A percentile compares a stretch with the other conserved stretches of the same genome.
Conservation (phyloP, 1,140 invertebrate species). For the Heterodera schachtii region DNA sequence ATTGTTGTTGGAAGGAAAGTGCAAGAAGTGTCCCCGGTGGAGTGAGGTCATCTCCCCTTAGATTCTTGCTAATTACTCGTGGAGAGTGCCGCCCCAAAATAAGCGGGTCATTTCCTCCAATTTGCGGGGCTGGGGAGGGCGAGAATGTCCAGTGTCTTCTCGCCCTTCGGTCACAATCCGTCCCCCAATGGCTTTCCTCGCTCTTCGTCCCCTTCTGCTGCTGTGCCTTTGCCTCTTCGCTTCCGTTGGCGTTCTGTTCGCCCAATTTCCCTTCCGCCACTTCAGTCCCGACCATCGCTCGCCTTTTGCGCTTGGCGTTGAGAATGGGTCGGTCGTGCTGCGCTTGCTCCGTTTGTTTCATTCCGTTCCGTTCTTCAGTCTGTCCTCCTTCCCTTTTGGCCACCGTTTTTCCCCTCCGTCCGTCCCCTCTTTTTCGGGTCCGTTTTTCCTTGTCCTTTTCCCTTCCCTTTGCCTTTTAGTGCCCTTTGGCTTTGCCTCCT, state of each 20-base stretch:
- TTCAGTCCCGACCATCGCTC: background rate
- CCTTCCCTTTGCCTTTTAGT: background rate
- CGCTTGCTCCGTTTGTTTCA: background rate
- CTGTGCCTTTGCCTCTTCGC: background rate
- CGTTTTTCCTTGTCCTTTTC: background rate
- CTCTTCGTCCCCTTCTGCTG: background rate
- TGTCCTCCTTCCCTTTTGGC: slow-evolving; percentile 1
- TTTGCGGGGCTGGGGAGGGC: background rate
- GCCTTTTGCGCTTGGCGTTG: slow-evolving; percentile 1
- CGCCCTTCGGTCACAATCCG: no score
- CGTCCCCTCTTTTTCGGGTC: background rate
- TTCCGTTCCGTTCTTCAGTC: background rate
- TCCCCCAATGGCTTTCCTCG: background rate
- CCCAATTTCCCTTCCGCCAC: background rate
- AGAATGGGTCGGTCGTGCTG: slow-evolving; percentile 1
- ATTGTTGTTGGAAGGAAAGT: background rate
- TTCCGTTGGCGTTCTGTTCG: background rate
- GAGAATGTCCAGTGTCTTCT: no score
- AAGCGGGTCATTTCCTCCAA: background rate
- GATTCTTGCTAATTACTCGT: background rate
- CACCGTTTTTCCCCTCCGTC: background rate
- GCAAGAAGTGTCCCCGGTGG: no score
- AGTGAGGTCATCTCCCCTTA: background rate
- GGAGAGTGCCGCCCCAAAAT: background rate
- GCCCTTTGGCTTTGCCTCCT: background rate